Conservation (phyloP, 2,113 vertebrate genomes). For the Alethe castanea region DNA sequence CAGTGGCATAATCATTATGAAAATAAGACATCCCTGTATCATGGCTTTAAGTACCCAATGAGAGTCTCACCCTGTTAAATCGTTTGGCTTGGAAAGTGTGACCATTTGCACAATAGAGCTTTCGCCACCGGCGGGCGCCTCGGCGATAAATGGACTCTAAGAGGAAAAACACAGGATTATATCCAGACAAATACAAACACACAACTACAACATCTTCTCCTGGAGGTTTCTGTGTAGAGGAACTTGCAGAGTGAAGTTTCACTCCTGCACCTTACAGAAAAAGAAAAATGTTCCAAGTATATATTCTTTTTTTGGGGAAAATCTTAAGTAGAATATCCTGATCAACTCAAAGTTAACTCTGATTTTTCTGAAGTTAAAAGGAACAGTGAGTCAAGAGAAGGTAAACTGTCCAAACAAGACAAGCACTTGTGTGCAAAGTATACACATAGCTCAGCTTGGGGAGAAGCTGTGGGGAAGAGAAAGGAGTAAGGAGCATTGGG, state of each 20-base stretch:
- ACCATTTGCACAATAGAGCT: conserved; percentile 96
- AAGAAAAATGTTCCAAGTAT: neutral
- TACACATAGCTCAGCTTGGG: neutral
- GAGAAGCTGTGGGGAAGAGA: neutral
- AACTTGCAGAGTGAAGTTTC: neutral
- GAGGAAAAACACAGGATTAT: conserved; percentile 51
- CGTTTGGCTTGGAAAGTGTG: conserved; percentile 98
- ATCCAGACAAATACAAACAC: conserved; percentile 18
- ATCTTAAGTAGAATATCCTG: neutral
- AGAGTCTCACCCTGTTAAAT: conserved; percentile 90
- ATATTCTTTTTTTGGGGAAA: neutral
- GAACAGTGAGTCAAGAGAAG: neutral
- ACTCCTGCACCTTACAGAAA: neutral
- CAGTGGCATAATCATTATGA: neutral
- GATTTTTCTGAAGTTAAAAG: neutral
- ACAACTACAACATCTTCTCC: neutral
- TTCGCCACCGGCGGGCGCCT: conserved; percentile 96
- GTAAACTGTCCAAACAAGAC: neutral
- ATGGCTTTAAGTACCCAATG: neutral
- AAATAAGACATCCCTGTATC: conserved; percentile 19
- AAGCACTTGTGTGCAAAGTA: neutral
- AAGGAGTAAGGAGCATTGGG: neutral
- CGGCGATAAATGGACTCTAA: conserved; percentile 98
- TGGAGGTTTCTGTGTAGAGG: neutral
- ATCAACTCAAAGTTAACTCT: neutral